Evolutionary conservation across 1,140 invertebrate genomes (phyloP), one percentile per base, ranked within the genome.

Genomic region (Aphaenogaster floridana): DNA sequence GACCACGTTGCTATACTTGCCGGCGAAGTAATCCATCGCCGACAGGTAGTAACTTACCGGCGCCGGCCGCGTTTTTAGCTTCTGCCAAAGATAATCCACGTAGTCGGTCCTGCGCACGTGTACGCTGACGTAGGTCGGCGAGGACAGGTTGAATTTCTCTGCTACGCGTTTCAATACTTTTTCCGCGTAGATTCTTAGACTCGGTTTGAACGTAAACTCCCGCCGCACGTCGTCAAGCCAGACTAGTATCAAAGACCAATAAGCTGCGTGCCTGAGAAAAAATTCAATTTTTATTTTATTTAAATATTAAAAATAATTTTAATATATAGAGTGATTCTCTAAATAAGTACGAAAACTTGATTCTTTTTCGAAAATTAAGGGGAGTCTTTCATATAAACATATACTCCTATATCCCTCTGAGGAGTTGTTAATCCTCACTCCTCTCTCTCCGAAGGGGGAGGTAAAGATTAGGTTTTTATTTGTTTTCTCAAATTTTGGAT

Each of bases 41-140:
- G 94, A 89, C 1, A 93, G 89, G 92, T 97, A 97, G 92, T 96
- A 97, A 7, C 91, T 92, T n/a, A 94, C 84, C 59, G 96, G 95
- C 0, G 96, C 96, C 13, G 96, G 95, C 13, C 93, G 90, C 34
- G 94, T 93, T 72, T 95, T 93, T 39, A 95, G 89, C 91, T 96
- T 96, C 68, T 95, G 93, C 95, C 96, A 96, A 34, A 97, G 94
- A 90, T 97, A 96, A 39, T 94, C 94, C 7, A 96, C 93, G 89
- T 97, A 97, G 92, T 97, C 97, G 3, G 96, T 97, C 57, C 96
- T 93, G 42, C 97, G 92, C 48, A 97, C 96, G 87, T 97, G 97
- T 50, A 97, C 94, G 54, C 96, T 96, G 13, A 97, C 95, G 87
- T 95, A 97, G 21, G 94, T 95, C 48, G 94, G 89, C n/a, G 94